phyloP scores from a whole-genome alignment of 2,797 vertebrate genomes.

The Graptemys geographica region DNA sequence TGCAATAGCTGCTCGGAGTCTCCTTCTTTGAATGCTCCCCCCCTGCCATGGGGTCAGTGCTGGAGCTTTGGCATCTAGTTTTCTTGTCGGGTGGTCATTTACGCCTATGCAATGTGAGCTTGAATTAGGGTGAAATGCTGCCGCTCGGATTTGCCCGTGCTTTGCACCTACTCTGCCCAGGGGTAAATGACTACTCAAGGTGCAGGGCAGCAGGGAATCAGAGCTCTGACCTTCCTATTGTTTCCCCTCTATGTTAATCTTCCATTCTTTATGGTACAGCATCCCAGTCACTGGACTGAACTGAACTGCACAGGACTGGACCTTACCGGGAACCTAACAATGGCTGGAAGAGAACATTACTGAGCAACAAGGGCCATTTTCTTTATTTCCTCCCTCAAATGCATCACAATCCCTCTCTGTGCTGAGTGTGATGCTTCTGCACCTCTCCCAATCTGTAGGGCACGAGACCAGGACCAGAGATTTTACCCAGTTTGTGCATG shows the following conservation, averaged over 20 bases:
- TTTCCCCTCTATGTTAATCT: background rate
- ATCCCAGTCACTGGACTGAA: background rate
- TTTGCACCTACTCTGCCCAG: background rate
- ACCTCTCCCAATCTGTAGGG: background rate
- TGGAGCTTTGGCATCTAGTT: background rate
- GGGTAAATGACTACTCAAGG: no score
- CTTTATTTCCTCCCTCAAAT: background rate
- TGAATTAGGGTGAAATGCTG: background rate
- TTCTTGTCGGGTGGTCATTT: background rate
- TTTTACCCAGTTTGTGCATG: background rate
- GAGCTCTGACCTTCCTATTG: background rate
- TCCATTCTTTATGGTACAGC: background rate
- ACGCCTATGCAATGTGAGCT: background rate
- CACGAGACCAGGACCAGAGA: no score
- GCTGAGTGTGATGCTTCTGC: background rate
- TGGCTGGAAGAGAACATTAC: background rate
- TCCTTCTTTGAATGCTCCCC: background rate
- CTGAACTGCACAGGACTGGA: background rate
- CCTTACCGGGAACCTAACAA: background rate
- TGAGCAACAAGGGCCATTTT: background rate
- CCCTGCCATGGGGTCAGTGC: background rate
- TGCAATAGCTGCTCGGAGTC: no score
- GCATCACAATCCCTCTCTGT: background rate
- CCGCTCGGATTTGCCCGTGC: background rate
- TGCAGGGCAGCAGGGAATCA: no score